A percentile compares a stretch with the other conserved stretches of the same genome.
Conservation (phyloP, 2,113 vertebrate genomes). For the Orthonyx spaldingii region DNA sequence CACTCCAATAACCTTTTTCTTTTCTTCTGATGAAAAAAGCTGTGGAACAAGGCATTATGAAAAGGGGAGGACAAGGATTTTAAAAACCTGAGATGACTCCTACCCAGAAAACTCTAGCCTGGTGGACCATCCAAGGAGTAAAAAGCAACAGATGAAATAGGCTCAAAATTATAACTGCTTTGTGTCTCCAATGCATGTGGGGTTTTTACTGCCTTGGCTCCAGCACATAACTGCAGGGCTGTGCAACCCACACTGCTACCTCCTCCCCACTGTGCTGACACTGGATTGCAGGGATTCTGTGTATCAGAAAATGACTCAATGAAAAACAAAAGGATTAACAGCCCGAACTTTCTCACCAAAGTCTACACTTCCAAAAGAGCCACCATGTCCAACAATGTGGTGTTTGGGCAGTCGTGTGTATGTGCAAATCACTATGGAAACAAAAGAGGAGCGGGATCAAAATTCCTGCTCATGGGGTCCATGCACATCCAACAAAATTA, state of each 20-base stretch:
- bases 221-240: background rate
- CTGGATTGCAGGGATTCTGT: background rate
- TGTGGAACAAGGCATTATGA: background rate
- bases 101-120: background rate
- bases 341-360: background rate
- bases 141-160: background rate
- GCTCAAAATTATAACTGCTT: background rate
- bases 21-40: background rate
- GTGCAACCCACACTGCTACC: background rate
- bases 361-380: background rate
- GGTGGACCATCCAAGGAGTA: background rate
- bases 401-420: accelerated
- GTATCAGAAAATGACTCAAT: background rate
- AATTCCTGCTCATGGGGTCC: background rate
- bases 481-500: background rate
- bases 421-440: background rate
- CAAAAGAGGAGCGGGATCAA: background rate
- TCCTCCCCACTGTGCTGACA: background rate
- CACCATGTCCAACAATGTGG: accelerated
- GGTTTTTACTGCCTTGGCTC: background rate
- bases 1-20: background rate
- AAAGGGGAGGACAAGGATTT: background rate
- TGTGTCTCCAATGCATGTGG: background rate
- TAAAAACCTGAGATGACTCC: background rate
- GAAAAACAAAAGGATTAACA: background rate